Conservation (phyloP, 2,888 invertebrate genomes). For the Limnephilus marmoratus region DNA sequence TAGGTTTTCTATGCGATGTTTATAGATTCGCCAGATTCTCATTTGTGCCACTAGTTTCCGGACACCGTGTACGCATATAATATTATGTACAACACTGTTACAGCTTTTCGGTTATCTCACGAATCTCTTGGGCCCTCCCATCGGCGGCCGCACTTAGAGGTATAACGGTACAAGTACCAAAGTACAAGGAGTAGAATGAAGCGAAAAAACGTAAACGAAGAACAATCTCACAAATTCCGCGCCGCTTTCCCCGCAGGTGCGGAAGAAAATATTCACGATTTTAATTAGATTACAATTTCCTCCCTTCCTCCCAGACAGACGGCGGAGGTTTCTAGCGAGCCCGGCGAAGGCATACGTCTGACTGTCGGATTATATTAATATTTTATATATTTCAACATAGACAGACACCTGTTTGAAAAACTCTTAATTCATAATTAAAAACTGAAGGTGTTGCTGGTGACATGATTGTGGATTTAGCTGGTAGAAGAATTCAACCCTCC, state of each 20-base stretch:
- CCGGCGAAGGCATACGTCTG: neutral
- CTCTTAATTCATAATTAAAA: too few species aligned
- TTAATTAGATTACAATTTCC: constrained; percentile 64
- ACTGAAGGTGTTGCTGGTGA: too few species aligned
- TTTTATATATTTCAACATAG: neutral
- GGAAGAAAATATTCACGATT: constrained; percentile 63
- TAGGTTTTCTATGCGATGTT: too few species aligned
- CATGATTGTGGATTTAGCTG: too few species aligned
- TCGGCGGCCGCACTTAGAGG: constrained; percentile 26
- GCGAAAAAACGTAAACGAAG: constrained; percentile 10
- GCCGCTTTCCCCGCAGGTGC: constrained; percentile 53
- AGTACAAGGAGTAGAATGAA: constrained; percentile 2
- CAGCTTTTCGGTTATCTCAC: constrained; percentile 10
- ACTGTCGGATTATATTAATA: neutral
- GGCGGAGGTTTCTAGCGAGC: neutral
- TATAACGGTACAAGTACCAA: neutral
- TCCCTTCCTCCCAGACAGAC: constrained; percentile 34
- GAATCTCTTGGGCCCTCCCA: constrained; percentile 26
- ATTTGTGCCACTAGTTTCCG: too few species aligned
- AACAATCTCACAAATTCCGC: constrained; percentile 50
- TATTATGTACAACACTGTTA: neutral
- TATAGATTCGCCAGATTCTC: too few species aligned
- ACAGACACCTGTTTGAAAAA: too few species aligned
- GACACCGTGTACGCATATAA: neutral
- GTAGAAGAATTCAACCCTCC: too few species aligned